Conservation (phyloP, 2,113 vertebrate species). For the Rostratula benghalensis region DNA sequence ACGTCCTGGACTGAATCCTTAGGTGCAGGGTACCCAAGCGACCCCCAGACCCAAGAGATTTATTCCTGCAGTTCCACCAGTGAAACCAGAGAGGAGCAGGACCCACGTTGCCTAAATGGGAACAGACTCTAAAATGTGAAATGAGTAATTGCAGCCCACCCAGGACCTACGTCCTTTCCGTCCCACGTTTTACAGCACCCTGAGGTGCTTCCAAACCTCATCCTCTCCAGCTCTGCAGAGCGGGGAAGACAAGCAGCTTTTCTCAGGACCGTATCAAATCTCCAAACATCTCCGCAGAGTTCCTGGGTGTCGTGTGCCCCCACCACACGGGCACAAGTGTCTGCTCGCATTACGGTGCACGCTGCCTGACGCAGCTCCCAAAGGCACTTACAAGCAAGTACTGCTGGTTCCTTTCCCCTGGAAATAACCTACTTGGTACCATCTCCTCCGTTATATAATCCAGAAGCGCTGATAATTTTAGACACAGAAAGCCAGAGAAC, state of each 20-base stretch:
- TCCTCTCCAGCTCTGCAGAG: accelerated
- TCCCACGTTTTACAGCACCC: accelerated
- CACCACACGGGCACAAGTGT: background rate
- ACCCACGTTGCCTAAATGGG: accelerated
- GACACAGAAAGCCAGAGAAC: background rate
- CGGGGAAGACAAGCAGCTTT: background rate
- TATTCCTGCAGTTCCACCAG: background rate
- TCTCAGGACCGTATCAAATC: background rate
- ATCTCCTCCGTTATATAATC: background rate
- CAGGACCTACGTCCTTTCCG: background rate
- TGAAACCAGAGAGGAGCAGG: background rate
- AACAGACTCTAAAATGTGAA: background rate
- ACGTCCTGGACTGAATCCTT: too few species aligned
- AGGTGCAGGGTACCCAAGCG: too few species aligned
- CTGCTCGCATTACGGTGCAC: too few species aligned
- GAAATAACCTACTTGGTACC: background rate
- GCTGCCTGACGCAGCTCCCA: background rate
- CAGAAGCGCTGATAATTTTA: background rate
- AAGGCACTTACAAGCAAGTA: background rate
- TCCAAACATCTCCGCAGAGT: accelerated
- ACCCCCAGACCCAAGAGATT: background rate
- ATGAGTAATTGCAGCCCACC: background rate
- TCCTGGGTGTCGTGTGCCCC: background rate
- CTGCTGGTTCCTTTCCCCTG: background rate
- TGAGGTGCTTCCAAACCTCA: background rate